Conservation (phyloP, 2,888 invertebrate genomes). For the Erebia ligea region DNA sequence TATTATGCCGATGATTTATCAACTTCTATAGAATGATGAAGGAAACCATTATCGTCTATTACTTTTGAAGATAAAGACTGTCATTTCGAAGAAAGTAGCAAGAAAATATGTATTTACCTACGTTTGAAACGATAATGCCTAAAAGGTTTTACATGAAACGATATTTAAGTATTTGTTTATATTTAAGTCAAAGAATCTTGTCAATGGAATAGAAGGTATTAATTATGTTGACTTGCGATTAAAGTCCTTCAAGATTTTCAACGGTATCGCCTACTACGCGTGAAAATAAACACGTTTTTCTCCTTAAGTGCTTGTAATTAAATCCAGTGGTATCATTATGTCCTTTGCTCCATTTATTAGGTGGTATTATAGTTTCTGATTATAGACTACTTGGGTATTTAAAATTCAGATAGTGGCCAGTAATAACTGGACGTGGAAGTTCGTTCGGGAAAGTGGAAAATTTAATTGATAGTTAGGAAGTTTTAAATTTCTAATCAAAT, state of each 20-base stretch:
- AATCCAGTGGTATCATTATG: constrained; percentile 72
- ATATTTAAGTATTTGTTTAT: neutral
- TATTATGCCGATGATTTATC: constrained; percentile 70
- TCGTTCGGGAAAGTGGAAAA: constrained; percentile 56
- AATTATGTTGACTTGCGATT: constrained; percentile 54
- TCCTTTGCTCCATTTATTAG: constrained; percentile 78
- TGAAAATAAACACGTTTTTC: constrained; percentile 75
- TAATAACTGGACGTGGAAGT: constrained; percentile 60
- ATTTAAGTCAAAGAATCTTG: constrained; percentile 24
- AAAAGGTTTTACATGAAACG: neutral
- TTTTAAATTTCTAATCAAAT: constrained; percentile 76
- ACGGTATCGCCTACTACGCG: constrained; percentile 64
- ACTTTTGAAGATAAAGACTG: constrained; percentile 31
- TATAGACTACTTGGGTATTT: constrained; percentile 65
- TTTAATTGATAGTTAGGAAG: constrained; percentile 58
- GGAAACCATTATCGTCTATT: constrained; percentile 23
- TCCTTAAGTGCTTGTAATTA: constrained; percentile 71
- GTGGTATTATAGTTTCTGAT: constrained; percentile 69
- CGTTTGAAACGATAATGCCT: neutral
- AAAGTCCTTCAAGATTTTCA: constrained; percentile 52
- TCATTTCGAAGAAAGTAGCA: neutral
- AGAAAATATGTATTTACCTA: neutral
- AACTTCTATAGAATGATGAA: constrained; percentile 41
- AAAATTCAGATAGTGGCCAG: constrained; percentile 62
- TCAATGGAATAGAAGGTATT: constrained; percentile 30